These are phyloP conservation scores for Melikaiella ostensackeni DNA, from an alignment of 2,888 invertebrate genomes.

Conservation along the genomic window DNA sequence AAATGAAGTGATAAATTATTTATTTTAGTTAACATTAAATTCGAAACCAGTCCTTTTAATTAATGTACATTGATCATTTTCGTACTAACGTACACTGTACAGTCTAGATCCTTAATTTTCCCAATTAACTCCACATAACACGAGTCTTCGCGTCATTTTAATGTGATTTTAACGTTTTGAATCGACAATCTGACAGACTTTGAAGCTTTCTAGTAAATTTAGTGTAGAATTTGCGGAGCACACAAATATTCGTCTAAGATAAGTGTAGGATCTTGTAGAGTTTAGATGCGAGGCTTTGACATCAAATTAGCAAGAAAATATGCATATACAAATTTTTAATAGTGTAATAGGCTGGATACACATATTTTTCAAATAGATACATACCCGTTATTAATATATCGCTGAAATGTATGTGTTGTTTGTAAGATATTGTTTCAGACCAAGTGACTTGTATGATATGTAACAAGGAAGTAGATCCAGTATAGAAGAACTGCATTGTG, in stretches of 20 bases:
- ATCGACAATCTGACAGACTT: conserved; percentile 21
- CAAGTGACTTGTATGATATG: conserved; percentile 2
- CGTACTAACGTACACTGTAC: neutral
- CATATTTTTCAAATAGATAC: conserved; percentile 3
- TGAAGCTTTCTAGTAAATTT: neutral
- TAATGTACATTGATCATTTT: conserved; percentile 19
- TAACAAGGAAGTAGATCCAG: neutral
- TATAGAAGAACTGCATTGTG: conserved; percentile 24
- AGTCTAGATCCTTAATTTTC: conserved; percentile 24
- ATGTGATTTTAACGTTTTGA: conserved; percentile 9
- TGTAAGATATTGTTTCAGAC: conserved; percentile 5
- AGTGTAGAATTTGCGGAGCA: neutral
- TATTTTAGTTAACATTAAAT: conserved; percentile 78
- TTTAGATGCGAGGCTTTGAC: neutral
- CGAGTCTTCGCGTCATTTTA: neutral
- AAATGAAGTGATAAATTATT: conserved; percentile 67
- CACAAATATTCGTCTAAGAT: neutral
- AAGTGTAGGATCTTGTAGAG: neutral
- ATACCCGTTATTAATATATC: neutral
- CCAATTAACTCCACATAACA: neutral
- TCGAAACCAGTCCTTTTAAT: conserved; percentile 37
- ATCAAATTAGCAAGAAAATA: neutral
- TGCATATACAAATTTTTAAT: neutral
- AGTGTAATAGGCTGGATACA: neutral
- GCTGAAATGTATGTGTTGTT: conserved; percentile 22